Base-by-base conservation (phyloP, 2,888 invertebrate genomes). In the Stenurella melanura region DNA sequence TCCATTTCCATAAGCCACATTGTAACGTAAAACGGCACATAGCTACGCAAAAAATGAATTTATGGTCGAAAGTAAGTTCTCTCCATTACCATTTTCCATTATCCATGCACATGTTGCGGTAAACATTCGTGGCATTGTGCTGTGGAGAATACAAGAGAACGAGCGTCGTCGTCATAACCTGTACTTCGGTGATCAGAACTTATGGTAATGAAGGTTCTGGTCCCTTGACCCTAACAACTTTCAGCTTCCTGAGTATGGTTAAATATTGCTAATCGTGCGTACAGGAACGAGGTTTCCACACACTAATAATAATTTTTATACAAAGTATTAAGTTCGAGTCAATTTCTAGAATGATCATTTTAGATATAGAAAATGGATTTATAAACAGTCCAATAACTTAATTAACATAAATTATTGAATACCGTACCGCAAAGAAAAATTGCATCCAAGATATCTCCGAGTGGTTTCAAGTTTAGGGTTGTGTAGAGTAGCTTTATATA, bases 41-140 rank as follows among this genome's bases (percentile, higher is more conserved):
- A 58, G 58, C 58, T 58, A 19, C 58, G 18, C 19, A 58, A 58
- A 58, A 58, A 61, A 15, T 34, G 61, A 30, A 26, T 61, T 61
- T 26, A 30, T 34, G 30, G n/a, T n/a, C 17, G 30, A 19, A 19
- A 60, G 60, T 26, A 60, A 15, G 5, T 58, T 19, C 60, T 60
- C 26, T 26, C 10, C 60, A 26, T 60, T 60, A 21, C 7, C 11
- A 7, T 26, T 60, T 21, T 21, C 60, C 60, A 60, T 60, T 60
- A 4, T 60, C 61, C 61, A 61, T 61, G 61, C 61, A 61, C 61
- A 61, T 17, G 61, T 30, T 30, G 34, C 61, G 61, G 34, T 26
- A 57, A 60, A 26, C 61, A 61, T 34, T 61, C 34, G n/a, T 3
- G 61, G 26, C 15, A 21, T 34, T 61, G 15, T 15, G 17, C 61